These are phyloP conservation scores for Spinus pinus DNA, from an alignment of 2,797 vertebrate species.

Conservation along the genomic window DNA sequence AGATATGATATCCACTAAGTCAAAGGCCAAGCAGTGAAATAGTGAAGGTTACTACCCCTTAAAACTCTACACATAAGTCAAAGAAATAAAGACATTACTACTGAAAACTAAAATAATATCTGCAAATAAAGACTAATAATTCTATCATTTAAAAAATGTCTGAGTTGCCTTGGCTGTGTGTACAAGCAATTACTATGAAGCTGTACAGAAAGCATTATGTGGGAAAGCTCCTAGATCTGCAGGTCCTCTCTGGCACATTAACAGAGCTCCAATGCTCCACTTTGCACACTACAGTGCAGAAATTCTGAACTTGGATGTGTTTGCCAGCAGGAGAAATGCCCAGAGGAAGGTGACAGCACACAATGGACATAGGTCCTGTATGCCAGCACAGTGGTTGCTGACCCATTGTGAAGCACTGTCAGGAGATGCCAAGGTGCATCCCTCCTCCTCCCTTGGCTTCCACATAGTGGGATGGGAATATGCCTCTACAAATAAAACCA, in stretches of 20 bases:
- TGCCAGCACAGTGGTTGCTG: not conserved
- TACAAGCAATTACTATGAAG: not conserved
- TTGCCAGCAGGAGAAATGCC: not conserved
- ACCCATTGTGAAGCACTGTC: not conserved
- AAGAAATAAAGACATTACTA: not conserved
- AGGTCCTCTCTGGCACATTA: not conserved
- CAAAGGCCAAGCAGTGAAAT: not conserved
- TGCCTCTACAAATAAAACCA: not conserved
- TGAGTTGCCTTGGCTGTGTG: not conserved
- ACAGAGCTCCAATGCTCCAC: not conserved
- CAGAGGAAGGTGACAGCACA: not conserved
- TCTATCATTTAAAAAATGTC: not conserved
- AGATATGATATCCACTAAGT: accelerated
- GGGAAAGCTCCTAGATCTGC: not conserved
- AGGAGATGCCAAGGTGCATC: accelerated
- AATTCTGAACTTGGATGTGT: not conserved
- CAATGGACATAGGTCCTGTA: accelerated
- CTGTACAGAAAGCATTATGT: not conserved
- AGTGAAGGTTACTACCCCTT: not conserved
- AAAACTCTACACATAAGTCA: not conserved
- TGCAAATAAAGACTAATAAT: not conserved
- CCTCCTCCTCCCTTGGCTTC: not conserved
- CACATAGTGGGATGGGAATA: not conserved
- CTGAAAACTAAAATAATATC: not conserved
- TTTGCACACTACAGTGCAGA: not conserved